These are phyloP conservation scores for Percopsis transmontana DNA, from an alignment of 2,113 vertebrate genomes.

Conservation along the genomic window DNA sequence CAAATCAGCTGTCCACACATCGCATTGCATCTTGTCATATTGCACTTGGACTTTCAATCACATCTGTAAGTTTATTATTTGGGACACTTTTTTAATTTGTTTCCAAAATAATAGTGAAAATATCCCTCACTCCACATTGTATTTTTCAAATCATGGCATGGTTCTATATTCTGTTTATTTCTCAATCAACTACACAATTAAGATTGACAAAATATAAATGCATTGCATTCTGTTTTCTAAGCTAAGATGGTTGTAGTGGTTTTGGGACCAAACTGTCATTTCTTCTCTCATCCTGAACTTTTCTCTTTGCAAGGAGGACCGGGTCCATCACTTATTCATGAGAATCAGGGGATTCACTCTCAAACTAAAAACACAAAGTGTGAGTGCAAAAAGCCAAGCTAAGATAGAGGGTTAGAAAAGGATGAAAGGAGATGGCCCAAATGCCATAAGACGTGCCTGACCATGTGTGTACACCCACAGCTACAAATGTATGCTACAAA, in stretches of 20 bases:
- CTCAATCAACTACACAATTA: no score
- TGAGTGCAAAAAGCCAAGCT: constrained; percentile 14
- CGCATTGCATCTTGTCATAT: no score
- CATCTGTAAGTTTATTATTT: no score
- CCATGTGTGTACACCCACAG: neutral
- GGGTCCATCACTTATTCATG: constrained; percentile 45
- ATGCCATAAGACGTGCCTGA: neutral
- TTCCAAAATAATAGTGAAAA: no score
- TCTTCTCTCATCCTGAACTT: constrained; percentile 22
- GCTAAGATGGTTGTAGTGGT: neutral
- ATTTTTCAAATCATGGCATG: no score
- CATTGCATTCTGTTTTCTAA: no score
- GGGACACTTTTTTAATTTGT: no score
- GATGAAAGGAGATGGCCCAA: neutral
- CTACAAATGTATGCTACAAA: neutral
- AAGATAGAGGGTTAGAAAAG: neutral
- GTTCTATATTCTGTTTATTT: no score
- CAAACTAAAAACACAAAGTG: constrained; percentile 21
- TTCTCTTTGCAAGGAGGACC: constrained; percentile 11
- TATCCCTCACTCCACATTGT: no score
- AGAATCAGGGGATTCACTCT: constrained; percentile 15
- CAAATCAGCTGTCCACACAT: no score
- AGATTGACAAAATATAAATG: no score
- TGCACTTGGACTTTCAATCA: no score
- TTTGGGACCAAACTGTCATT: neutral